These are phyloP conservation scores for Lagothrix lagotricha DNA, from an alignment of 2,797 vertebrate species.

Conservation along the genomic window DNA sequence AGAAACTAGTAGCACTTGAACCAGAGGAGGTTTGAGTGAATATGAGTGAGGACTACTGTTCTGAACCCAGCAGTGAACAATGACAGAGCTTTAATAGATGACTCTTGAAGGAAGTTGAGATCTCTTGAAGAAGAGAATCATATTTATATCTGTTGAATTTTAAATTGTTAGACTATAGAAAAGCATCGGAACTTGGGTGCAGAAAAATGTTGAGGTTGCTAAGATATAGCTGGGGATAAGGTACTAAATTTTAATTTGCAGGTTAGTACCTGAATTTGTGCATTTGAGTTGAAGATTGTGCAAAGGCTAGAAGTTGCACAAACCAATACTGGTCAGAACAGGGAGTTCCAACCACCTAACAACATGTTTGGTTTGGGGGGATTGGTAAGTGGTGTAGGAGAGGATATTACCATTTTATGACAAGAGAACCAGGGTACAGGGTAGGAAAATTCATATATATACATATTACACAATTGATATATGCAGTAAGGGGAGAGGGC, in stretches of 20 bases:
- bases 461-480: background rate
- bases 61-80: background rate
- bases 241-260: background rate
- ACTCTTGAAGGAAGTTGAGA: background rate
- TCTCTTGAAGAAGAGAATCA: background rate
- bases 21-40: background rate
- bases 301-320: background rate
- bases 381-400: background rate
- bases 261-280: background rate
- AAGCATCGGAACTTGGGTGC: background rate
- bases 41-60: background rate
- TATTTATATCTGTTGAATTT: background rate
- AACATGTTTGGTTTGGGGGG: background rate
- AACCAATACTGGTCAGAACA: background rate
- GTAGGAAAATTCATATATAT: background rate
- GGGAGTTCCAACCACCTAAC: background rate
- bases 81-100: background rate
- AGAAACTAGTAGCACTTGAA: constrained; percentile 17
- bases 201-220: background rate
- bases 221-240: background rate
- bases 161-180: constrained; percentile 10
- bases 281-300: background rate
- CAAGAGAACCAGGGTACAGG: background rate
- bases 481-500: background rate
- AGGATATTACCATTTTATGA: constrained; percentile 1